phyloP scores from a whole-genome alignment of 2,113 vertebrate genomes.

The Anarhynchus alexandrinus region DNA sequence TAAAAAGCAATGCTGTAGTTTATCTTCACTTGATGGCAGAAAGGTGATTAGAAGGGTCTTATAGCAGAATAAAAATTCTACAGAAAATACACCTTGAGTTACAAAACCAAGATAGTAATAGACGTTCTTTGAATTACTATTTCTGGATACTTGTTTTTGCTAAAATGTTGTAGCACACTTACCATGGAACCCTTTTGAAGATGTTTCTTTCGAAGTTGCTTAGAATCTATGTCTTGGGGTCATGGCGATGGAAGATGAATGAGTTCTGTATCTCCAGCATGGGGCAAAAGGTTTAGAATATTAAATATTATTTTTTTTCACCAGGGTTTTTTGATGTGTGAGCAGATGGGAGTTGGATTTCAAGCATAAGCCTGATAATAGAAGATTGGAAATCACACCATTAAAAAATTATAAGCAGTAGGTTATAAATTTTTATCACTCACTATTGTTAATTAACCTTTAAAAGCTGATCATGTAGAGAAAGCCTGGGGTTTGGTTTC shows the following conservation, averaged over 20 bases:
- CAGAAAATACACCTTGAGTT: not conserved
- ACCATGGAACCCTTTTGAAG: not conserved
- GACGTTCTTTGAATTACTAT: not conserved
- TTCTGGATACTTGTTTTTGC: not conserved
- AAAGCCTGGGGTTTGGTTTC: conserved; percentile 58
- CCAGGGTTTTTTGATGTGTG: not conserved
- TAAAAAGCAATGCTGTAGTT: not conserved
- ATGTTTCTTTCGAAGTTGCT: not conserved
- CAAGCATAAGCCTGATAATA: not conserved
- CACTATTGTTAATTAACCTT: conserved; percentile 78
- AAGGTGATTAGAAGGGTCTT: not conserved
- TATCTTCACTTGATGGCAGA: not conserved
- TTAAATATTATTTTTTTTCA: not conserved
- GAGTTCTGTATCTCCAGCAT: not conserved
- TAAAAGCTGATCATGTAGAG: conserved; percentile 66
- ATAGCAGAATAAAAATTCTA: not conserved
- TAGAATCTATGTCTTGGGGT: not conserved
- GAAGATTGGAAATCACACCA: conserved; percentile 64
- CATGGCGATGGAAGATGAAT: not conserved
- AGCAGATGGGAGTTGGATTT: conserved; percentile 27
- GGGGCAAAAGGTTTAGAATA: not conserved
- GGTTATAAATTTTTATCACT: conserved; percentile 75
- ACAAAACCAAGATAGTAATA: not conserved
- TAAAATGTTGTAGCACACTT: not conserved
- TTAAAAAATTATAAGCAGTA: conserved; percentile 75